phyloP scores from a whole-genome alignment of 2,888 invertebrate species.

The Campaea margaritaria region DNA sequence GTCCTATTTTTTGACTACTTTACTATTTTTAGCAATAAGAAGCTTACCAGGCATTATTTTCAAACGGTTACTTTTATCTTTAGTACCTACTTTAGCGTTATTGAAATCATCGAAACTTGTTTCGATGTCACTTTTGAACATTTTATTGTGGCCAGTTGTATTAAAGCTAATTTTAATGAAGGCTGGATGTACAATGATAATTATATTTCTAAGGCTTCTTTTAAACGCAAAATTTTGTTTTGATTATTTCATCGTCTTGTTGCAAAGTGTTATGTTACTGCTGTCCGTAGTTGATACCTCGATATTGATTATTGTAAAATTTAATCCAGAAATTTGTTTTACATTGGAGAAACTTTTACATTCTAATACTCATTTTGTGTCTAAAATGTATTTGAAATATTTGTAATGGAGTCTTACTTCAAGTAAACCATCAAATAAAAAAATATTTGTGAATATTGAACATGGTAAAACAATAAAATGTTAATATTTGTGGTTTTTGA shows the following conservation, averaged over 20 bases:
- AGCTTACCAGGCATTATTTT: slow-evolving; percentile 64
- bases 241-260: slow-evolving; percentile 24
- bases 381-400: slow-evolving; percentile 16
- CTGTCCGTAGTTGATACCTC: slow-evolving; percentile 18
- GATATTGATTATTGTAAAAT: slow-evolving; percentile 30
- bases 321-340: slow-evolving; percentile 11
- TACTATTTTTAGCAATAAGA: slow-evolving; percentile 65
- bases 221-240: slow-evolving; percentile 30
- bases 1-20: slow-evolving; percentile 75
- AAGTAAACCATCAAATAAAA: neutral
- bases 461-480: slow-evolving; percentile 18
- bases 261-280: slow-evolving; percentile 8
- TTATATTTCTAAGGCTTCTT: slow-evolving; percentile 57
- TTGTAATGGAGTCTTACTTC: neutral
- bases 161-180: slow-evolving; percentile 75
- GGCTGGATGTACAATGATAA: slow-evolving; percentile 65
- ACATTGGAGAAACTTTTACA: slow-evolving; percentile 19
- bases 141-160: slow-evolving; percentile 82
- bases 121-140: slow-evolving; percentile 67
- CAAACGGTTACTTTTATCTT: slow-evolving; percentile 37
- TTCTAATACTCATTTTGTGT: slow-evolving; percentile 45
- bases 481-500: neutral
- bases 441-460: no score
- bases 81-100: slow-evolving; percentile 43
- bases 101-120: slow-evolving; percentile 57